Percentiles rank a stretch among this genome's conserved stretches.
Evolutionary conservation across 2,113 vertebrate genomes (phyloP).

Genomic region (Peromyscus leucopus): DNA sequence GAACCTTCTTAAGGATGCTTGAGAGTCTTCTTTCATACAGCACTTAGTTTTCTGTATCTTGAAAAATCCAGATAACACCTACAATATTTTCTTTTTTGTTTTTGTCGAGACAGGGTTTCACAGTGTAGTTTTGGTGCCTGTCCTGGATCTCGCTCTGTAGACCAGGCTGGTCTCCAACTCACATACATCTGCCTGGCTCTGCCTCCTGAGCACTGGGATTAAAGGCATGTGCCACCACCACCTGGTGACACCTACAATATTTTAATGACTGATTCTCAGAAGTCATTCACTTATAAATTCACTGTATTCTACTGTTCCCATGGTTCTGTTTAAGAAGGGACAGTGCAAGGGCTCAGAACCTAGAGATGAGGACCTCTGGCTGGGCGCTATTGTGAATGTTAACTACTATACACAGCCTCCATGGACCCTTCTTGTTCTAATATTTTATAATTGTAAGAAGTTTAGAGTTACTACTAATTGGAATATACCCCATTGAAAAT

Average conservation of each 20-base stretch:
- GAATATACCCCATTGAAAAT: background rate
- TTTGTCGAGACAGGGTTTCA: no score
- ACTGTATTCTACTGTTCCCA: background rate
- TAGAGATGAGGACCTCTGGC: rapidly evolving
- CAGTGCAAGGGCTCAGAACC: no score
- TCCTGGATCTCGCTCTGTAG: no score
- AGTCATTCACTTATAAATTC: background rate
- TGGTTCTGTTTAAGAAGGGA: rapidly evolving
- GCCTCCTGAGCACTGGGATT: no score
- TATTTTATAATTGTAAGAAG: background rate
- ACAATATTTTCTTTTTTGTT: background rate
- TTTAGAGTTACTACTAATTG: background rate
- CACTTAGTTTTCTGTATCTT: background rate
- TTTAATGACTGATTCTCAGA: background rate
- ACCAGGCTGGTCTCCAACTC: no score
- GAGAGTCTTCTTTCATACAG: background rate
- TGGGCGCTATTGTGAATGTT: background rate
- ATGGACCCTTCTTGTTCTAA: background rate
- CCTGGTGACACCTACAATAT: no score
- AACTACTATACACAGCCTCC: background rate
- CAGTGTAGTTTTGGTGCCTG: no score
- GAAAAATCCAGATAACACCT: background rate
- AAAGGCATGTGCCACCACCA: no score
- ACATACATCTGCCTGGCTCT: no score
- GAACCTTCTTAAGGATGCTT: background rate